These are phyloP conservation scores for Colius striatus DNA, from an alignment of 2,113 vertebrate species.

Conservation along the genomic window DNA sequence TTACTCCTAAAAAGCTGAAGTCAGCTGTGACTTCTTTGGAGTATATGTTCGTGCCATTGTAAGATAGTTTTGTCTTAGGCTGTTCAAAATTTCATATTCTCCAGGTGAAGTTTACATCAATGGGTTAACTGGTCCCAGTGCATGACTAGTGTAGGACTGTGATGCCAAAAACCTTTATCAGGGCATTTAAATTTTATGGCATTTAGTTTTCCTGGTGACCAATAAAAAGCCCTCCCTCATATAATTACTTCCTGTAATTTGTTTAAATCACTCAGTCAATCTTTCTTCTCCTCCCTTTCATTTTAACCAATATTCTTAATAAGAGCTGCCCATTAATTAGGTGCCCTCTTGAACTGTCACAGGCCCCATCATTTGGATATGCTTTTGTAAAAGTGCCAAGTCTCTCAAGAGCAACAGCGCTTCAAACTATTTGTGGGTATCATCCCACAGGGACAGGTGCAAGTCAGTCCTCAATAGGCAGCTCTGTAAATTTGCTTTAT, in stretches of 20 bases:
- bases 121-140: not conserved
- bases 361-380: conserved; percentile 1
- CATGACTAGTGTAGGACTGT: not conserved
- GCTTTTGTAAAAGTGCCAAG: conserved; percentile 42
- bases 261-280: not conserved
- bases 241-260: conserved; percentile 54
- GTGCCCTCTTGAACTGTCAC: conserved; percentile 55
- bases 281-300: not conserved
- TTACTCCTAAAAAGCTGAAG: not conserved
- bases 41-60: not conserved
- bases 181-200: not conserved
- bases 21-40: not conserved
- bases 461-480: conserved; percentile 12
- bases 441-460: conserved; percentile 67
- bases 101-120: not conserved
- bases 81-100: not conserved
- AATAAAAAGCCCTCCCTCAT: not conserved
- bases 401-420: conserved; percentile 24
- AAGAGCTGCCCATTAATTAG: conserved; percentile 47
- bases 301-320: conserved; percentile 42
- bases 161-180: not conserved
- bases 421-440: conserved; percentile 64
- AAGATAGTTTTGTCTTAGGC: not conserved
- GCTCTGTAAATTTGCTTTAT: conserved; percentile 52
- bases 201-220: conserved; percentile 28